Evolutionary conservation across 2,113 vertebrate genomes (phyloP), one percentile per base, ranked within the genome.

Genomic region (Aphyosemion australe): DNA sequence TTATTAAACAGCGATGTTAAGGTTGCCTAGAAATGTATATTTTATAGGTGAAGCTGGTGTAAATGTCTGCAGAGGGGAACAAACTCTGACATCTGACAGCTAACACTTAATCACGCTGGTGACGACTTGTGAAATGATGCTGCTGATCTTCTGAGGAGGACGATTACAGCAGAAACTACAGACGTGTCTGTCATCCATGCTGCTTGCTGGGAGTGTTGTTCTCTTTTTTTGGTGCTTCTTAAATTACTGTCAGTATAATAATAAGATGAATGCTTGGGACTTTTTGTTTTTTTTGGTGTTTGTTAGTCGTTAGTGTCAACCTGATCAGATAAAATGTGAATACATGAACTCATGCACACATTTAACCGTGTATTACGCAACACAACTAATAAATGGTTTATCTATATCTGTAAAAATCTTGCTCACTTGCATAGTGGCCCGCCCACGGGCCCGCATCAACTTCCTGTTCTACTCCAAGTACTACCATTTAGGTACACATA

Each of bases 241-340:
- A 31, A 55, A 47, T 47, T 20, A 21, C 7, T 26, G 8, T 43
- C 13, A 50, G 14, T 12, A 49, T 63, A 42, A 53, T 66, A 42
- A 26, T 12, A 48, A 46, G 47, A 58, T 18, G n/a, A 57, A 47
- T 61, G 21, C 42, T 41, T n/a, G 19, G 41, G 56, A 47, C 4
- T 66, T 6, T 26, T 26, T 26, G 26, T 26, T 11, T 61, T 52
- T 69, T 73, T 14, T 42, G 41, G 10, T 54, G 14, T 6, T 14
- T 49, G 0, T 69, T 46, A 72, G 12, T 46, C 49, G 13, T 12
- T 26, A 45, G 11, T 41, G 0, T 59, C 31, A 50, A 57, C 39
- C 12, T 45, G 12, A 65, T 65, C 55, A 53, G 62, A 69, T 10
- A 47, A 69, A 64, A 70, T 31, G 12, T 37, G 34, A 37, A 4